These are phyloP conservation scores for Latrodectus elegans DNA, from an alignment of 2,888 invertebrate species.

Conservation along the genomic window DNA sequence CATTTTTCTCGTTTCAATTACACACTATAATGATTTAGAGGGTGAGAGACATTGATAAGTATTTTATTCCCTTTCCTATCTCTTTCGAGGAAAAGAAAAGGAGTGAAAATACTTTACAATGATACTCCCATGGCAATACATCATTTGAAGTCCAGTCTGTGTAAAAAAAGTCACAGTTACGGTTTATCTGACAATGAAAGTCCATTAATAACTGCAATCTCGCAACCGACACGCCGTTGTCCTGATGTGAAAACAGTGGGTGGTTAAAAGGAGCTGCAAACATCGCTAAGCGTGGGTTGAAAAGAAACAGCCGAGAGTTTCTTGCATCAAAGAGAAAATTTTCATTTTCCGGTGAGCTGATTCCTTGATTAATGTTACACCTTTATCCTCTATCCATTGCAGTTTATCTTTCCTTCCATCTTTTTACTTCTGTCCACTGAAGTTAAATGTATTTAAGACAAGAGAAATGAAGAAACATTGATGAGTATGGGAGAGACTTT, in stretches of 20 bases:
- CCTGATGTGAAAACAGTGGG: conserved; percentile 31
- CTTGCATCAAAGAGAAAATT: conserved; percentile 31
- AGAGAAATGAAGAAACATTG: not conserved
- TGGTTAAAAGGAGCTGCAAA: conserved; percentile 42
- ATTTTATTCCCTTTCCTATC: no score
- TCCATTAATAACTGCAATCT: conserved; percentile 42
- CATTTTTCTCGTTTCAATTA: no score
- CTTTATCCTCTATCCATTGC: conserved; percentile 27
- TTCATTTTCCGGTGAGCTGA: conserved; percentile 9
- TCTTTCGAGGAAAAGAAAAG: no score
- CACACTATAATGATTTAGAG: no score
- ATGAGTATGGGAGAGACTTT: not conserved
- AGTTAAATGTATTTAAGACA: no score
- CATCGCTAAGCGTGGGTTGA: not conserved
- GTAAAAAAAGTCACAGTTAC: not conserved
- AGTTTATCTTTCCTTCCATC: not conserved
- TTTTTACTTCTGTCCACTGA: not conserved
- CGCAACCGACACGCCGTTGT: conserved; percentile 2
- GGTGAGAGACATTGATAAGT: no score
- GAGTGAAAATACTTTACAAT: no score
- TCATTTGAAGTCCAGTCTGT: no score
- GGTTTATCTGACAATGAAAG: conserved; percentile 13
- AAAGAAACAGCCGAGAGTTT: conserved; percentile 10
- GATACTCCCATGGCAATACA: no score
- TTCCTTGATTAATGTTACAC: conserved; percentile 13